phyloP scores from a whole-genome alignment of 2,888 invertebrate genomes.

The Siphlonurus alternatus region DNA sequence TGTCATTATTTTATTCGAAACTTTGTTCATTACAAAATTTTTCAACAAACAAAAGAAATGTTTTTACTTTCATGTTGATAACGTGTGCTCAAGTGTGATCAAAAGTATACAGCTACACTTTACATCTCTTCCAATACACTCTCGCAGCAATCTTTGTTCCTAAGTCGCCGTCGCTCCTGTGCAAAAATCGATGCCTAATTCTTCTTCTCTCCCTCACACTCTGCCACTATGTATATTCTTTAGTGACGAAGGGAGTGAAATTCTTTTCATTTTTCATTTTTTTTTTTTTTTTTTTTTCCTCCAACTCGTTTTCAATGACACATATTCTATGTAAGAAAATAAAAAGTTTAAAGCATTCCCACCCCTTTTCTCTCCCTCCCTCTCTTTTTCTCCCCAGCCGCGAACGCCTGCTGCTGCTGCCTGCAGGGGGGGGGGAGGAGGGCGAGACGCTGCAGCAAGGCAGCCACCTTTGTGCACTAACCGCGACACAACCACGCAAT shows the following conservation, averaged over 20 bases:
- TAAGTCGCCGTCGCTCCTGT: neutral
- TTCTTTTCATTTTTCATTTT: neutral
- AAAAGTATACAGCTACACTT: neutral
- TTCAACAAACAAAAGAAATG: no score
- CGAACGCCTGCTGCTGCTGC: neutral
- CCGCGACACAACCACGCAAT: no score
- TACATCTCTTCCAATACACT: no score
- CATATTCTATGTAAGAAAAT: neutral
- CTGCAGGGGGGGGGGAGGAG: no score
- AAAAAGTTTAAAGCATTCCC: neutral
- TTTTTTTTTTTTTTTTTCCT: neutral
- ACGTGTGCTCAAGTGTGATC: neutral
- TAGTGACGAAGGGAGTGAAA: neutral
- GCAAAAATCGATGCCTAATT: neutral
- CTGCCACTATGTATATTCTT: neutral
- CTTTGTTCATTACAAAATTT: no score
- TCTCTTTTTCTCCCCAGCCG: neutral
- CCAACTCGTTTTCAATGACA: neutral
- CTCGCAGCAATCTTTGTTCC: neutral
- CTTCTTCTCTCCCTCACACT: no score
- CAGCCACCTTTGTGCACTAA: no score
- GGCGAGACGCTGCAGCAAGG: no score
- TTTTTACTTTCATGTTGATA: neutral
- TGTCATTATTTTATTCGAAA: no score
- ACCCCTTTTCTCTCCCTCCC: neutral